Evolutionary conservation across 2,888 invertebrate genomes (phyloP).

Genomic region (Drosophila gaucha): DNA sequence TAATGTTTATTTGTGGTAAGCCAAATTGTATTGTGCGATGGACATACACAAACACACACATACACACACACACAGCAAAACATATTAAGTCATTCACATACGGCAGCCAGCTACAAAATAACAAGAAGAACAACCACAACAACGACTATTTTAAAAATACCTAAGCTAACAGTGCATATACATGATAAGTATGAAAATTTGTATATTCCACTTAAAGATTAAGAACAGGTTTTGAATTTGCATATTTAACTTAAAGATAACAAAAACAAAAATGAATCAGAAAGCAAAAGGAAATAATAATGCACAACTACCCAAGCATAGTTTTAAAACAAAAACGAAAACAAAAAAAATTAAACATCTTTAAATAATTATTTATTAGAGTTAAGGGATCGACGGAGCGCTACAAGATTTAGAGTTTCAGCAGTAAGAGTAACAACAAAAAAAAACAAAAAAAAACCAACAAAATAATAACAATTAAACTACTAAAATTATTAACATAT

Average conservation of each 20-base stretch:
- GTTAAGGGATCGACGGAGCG: constrained; percentile 58
- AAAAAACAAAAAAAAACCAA: constrained; percentile 15
- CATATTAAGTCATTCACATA: constrained; percentile 34
- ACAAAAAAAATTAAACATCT: constrained; percentile 28
- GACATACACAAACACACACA: constrained; percentile 27
- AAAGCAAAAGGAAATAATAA: constrained; percentile 67
- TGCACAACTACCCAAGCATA: constrained; percentile 71
- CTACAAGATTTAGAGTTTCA: constrained; percentile 76
- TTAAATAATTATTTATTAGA: constrained; percentile 48
- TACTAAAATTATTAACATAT: constrained; percentile 40
- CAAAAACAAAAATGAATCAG: constrained; percentile 22
- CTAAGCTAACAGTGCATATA: constrained; percentile 72
- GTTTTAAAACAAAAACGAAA: constrained; percentile 23
- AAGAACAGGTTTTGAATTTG: constrained; percentile 78
- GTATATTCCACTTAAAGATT: constrained; percentile 73
- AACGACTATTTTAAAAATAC: constrained; percentile 81
- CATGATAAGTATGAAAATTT: constrained; percentile 67
- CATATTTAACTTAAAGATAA: constrained; percentile 64
- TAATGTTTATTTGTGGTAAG: constrained; percentile 65
- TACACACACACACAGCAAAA: constrained; percentile 22
- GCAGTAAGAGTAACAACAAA: constrained; percentile 52
- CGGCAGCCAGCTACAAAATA: constrained; percentile 58
- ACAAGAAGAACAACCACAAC: constrained; percentile 66
- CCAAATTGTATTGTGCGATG: constrained; percentile 55
- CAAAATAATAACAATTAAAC: constrained; percentile 53